Percentiles rank a stretch among this genome's conserved stretches.
Conservation (phyloP, 2,888 invertebrate species). For the Synanthedon formicaeformis region DNA sequence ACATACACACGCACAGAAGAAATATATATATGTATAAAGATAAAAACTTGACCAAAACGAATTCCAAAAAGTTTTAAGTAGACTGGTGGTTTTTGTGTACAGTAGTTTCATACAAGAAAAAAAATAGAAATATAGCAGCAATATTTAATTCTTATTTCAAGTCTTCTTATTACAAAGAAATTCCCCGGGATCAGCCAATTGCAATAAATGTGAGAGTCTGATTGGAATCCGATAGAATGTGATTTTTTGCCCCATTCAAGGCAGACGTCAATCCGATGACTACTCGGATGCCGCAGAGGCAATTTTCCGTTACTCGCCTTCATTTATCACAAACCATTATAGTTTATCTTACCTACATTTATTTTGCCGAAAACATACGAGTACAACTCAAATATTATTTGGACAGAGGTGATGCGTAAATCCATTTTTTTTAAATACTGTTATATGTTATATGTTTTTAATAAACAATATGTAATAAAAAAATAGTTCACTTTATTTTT, state of each 20-base stretch:
- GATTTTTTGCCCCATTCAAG: conserved; percentile 15
- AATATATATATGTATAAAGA: too few relatives aligned
- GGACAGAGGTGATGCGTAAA: neutral
- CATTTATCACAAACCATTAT: conserved; percentile 43
- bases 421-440: too few relatives aligned
- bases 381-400: neutral
- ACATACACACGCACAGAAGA: too few relatives aligned
- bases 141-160: neutral
- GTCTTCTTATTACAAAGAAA: conserved; percentile 8
- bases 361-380: neutral
- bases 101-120: too few relatives aligned
- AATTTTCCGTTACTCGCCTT: conserved; percentile 31
- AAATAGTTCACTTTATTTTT: too few relatives aligned
- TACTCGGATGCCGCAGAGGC: conserved; percentile 26
- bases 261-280: conserved; percentile 25
- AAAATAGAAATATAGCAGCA: too few relatives aligned
- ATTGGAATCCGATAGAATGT: conserved; percentile 49
- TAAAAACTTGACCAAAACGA: too few relatives aligned
- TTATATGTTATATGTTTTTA: too few relatives aligned
- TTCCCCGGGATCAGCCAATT: conserved; percentile 46
- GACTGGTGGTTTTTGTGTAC: too few relatives aligned
- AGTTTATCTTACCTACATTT: neutral
- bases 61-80: too few relatives aligned
- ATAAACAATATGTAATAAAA: too few relatives aligned
- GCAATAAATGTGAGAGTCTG: conserved; percentile 51